Base-by-base conservation (phyloP, 92 coral and sea anemone genomes). In the Micromussa lordhowensis region DNA sequence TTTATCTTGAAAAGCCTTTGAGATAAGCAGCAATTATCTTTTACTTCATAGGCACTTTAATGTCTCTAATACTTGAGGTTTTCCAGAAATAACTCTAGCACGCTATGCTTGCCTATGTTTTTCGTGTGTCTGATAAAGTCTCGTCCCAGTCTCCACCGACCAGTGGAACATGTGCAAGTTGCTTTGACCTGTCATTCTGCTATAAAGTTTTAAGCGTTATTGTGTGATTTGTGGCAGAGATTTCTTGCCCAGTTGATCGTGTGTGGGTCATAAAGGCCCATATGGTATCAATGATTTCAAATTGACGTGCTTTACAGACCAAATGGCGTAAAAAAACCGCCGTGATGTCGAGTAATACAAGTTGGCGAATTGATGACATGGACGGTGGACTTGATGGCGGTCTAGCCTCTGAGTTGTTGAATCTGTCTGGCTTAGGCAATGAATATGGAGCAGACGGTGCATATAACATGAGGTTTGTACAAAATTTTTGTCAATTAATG, bases 381-480 rank as follows among this genome's bases (percentile, higher is more conserved):
- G 98, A 91, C 26, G 92, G 97, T 17, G 94, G 91, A 14, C 82
- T 88, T 7, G 94, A 92, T 66, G 87, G 92, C 58, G 97, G 95
- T 17, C 95, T 96, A 53, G 95, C 99, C 22, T 91, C 98, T 54
- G 99, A 96, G 57, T 89, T 96, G 70, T 89, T 95, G 82, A 96
- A 95, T 88, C 95, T 96, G 75, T 93, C 99, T 74, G 99, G 99
- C n/a, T 86, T 96, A 82, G 98, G 99, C 91, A 95, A 95, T 77
- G 99, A 96, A 74, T 77, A 92, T 78, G 92, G 91, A 64, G 75
- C 98, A 49, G 98, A 96, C 29, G 92, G 95, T 87, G 91, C 99
- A 1, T 96, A 96, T 77, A 94, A 96, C 85, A 96, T 96, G 99
- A 95, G 96, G 99, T 95, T 88, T 30, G 91, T 54, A 48, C 68